phyloP scores from a whole-genome alignment of 1,140 invertebrate genomes.

The Pteromalus puparum region DNA sequence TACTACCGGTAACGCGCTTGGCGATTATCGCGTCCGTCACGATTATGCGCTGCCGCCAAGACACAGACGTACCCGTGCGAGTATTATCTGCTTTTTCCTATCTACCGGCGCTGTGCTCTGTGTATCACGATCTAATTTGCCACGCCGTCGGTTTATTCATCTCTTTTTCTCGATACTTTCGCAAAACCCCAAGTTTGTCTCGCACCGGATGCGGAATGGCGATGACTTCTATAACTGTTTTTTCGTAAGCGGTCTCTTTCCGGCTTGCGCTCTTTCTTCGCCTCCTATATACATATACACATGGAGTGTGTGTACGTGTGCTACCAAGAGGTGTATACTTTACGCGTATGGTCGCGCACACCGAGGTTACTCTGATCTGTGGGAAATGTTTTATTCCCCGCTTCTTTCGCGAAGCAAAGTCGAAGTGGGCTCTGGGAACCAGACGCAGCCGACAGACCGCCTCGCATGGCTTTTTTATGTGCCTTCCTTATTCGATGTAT shows the following conservation, averaged over 20 bases:
- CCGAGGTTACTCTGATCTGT: slow-evolving; percentile 58
- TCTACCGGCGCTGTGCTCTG: neutral
- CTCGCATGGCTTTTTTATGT: slow-evolving; percentile 18
- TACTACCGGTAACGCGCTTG: slow-evolving; percentile 60
- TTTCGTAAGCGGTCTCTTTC: slow-evolving; percentile 62
- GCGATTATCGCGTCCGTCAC: slow-evolving; percentile 69
- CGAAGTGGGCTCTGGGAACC: slow-evolving; percentile 58
- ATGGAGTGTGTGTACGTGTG: neutral
- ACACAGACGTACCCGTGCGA: neutral
- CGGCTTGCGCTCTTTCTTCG: slow-evolving; percentile 55
- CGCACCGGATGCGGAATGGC: slow-evolving; percentile 36
- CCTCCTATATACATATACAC: neutral
- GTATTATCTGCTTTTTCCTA: slow-evolving; percentile 19
- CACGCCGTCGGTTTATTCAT: neutral
- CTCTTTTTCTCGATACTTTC: slow-evolving; percentile 31
- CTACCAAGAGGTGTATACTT: slow-evolving; percentile 46
- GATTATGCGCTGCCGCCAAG: slow-evolving; percentile 60
- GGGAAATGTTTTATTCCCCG: slow-evolving; percentile 62
- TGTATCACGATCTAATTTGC: neutral
- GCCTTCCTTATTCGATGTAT: slow-evolving; percentile 33
- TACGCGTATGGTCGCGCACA: slow-evolving; percentile 49
- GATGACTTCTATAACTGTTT: slow-evolving; percentile 59
- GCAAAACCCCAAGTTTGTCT: slow-evolving; percentile 54
- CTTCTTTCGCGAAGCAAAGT: slow-evolving; percentile 9
- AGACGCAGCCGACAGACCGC: slow-evolving; percentile 47